A percentile compares a stretch with the other conserved stretches of the same genome.
Conservation (phyloP, 2,888 invertebrate species). For the Allacma fusca region DNA sequence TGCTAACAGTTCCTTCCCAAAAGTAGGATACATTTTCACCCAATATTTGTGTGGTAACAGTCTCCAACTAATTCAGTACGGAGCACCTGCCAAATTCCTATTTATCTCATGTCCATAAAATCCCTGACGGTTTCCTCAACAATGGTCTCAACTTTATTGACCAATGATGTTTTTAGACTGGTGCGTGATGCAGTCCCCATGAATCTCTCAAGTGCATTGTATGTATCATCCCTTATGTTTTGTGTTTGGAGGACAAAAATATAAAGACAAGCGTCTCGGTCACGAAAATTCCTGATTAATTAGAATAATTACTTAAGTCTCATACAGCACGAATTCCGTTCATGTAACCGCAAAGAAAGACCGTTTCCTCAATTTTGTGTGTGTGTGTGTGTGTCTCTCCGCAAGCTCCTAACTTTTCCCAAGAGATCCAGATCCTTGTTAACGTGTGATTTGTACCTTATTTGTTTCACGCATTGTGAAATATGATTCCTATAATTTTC, state of each 20-base stretch:
- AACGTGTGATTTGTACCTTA: too few relatives aligned
- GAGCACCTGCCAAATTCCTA: background rate
- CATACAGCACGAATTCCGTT: background rate
- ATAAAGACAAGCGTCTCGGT: slow-evolving; percentile 5
- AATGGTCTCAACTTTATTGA: background rate
- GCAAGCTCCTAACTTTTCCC: too few relatives aligned
- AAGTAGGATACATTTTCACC: background rate
- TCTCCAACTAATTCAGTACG: background rate
- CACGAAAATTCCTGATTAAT: slow-evolving; percentile 23
- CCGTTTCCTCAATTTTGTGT: too few relatives aligned
- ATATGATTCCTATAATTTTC: too few relatives aligned
- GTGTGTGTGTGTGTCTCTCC: too few relatives aligned
- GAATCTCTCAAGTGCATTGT: background rate
- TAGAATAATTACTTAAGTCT: slow-evolving; percentile 1
- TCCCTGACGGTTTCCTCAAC: background rate
- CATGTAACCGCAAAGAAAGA: background rate
- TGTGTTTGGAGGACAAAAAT: background rate
- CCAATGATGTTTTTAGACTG: background rate
- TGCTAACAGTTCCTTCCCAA: background rate
- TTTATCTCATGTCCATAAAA: background rate
- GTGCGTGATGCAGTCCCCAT: background rate
- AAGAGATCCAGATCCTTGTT: too few relatives aligned
- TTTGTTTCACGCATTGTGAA: too few relatives aligned
- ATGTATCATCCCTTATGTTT: background rate
- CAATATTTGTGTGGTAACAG: background rate